These are phyloP conservation scores for Drosophila recens DNA, from an alignment of 2,888 invertebrate species.

Conservation along the genomic window DNA sequence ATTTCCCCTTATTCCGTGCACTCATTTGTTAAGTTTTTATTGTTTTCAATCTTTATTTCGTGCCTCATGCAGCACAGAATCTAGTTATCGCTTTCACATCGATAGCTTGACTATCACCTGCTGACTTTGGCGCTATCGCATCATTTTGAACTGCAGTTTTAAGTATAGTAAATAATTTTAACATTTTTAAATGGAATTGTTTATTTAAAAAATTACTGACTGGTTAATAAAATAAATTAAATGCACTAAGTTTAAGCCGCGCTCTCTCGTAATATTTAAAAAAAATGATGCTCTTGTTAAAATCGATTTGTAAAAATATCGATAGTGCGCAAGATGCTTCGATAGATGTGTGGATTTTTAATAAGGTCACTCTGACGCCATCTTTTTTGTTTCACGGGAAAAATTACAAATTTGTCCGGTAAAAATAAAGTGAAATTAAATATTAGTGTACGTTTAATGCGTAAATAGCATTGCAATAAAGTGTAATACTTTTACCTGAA, in stretches of 20 bases:
- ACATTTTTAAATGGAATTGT: neutral
- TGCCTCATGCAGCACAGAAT: neutral
- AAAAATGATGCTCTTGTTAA: neutral
- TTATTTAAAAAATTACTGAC: neutral
- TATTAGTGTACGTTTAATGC: conserved; percentile 47
- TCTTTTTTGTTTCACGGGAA: conserved; percentile 59
- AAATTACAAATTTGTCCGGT: conserved; percentile 71
- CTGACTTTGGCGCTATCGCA: neutral
- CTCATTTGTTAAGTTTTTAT: conserved; percentile 73
- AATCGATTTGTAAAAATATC: conserved; percentile 26
- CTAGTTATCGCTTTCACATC: conserved; percentile 26
- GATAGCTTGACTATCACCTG: conserved; percentile 7
- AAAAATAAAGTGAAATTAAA: conserved; percentile 61
- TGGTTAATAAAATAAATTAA: neutral
- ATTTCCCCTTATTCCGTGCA: conserved; percentile 64
- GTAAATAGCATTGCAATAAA: conserved; percentile 14
- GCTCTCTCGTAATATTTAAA: neutral
- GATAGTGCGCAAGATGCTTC: conserved; percentile 24
- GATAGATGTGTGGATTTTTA: conserved; percentile 38
- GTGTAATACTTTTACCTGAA: neutral
- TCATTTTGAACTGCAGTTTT: neutral
- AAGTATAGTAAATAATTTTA: neutral
- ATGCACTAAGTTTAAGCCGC: neutral
- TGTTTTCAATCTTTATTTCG: neutral
- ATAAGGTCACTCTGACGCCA: conserved; percentile 62